Base-by-base conservation (phyloP, 1,140 invertebrate species). In the Venturia canescens region DNA sequence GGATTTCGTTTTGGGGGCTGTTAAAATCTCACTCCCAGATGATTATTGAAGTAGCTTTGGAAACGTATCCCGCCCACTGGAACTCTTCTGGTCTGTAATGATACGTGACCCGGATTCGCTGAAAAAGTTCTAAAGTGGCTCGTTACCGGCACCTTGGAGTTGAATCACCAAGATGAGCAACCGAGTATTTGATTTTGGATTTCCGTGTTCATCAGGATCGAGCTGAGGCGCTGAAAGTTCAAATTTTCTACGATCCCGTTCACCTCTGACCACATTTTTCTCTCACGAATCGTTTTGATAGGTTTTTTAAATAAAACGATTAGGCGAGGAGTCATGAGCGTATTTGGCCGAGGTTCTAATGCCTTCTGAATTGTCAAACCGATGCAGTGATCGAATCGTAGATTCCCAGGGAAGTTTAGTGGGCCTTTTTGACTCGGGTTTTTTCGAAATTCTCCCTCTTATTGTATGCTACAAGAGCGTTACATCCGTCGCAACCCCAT, bases 401-500 rank as follows among this genome's bases (percentile, higher is more conserved):
- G 3, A 63, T 63, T 63, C 60, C 60, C 60, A 63, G 23, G 27
- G 27, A 21, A 1, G 26, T 27, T 63, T 63, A 9, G n/a, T 63
- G n/a, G 3, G 23, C 60, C 1, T 63, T 15, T 23, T 26, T 6
- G 27, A 63, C 7, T 69, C 27, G 7, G 0, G 27, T 29, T 21
- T 69, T 69, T 69, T 69, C 66, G 18, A 15, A 69, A 29, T 69
- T 9, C 29, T 11, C 31, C 66, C 66, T 18, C 29, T 69, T 31
- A 69, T 69, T 69, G 18, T 69, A 31, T n/a, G 66, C 66, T 69
- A 15, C 1, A 69, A 69, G 15, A 69, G 66, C 29, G 66, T 69
- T 69, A 69, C 66, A 69, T 69, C 66, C 66, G 66, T 69, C 66
- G 66, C 9, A 69, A 69, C 66, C 29, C n/a, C 23, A 26, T 27